Conservation (phyloP, 1,140 invertebrate species). For the Ladona fulva region DNA sequence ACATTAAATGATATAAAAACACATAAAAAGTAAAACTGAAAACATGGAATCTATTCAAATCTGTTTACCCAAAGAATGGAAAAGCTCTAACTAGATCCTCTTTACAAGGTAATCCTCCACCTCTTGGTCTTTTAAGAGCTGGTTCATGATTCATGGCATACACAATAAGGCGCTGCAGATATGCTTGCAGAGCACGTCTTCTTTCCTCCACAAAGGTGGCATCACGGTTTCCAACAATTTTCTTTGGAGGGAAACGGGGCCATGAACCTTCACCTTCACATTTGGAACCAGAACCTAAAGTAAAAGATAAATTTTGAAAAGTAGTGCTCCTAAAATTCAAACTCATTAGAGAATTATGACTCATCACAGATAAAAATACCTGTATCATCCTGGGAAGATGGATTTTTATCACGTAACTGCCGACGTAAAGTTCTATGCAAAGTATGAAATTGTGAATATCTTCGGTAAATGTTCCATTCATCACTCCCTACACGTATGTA, state of each 20-base stretch:
- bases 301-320: no score
- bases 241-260: not conserved
- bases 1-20: no score
- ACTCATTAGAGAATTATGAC: no score
- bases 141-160: constrained; percentile 37
- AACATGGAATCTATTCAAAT: no score
- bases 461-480: constrained; percentile 88
- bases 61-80: constrained; percentile 69
- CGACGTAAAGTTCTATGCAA: constrained; percentile 57
- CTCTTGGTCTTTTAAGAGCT: constrained; percentile 54
- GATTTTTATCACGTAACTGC: not conserved
- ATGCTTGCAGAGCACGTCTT: constrained; percentile 63
- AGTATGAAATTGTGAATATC: constrained; percentile 83
- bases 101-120: constrained; percentile 56
- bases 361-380: no score
- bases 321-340: no score
- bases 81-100: constrained; percentile 59
- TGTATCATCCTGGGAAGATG: not conserved
- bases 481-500: constrained; percentile 76
- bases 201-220: constrained; percentile 70
- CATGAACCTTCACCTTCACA: not conserved
- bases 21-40: no score
- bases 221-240: constrained; percentile 35
- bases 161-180: constrained; percentile 63
- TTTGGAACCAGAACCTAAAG: no score